Evolutionary conservation across 2,888 invertebrate genomes (phyloP), one percentile per base, ranked within the genome.

Genomic region (Drosophila antonietae): DNA sequence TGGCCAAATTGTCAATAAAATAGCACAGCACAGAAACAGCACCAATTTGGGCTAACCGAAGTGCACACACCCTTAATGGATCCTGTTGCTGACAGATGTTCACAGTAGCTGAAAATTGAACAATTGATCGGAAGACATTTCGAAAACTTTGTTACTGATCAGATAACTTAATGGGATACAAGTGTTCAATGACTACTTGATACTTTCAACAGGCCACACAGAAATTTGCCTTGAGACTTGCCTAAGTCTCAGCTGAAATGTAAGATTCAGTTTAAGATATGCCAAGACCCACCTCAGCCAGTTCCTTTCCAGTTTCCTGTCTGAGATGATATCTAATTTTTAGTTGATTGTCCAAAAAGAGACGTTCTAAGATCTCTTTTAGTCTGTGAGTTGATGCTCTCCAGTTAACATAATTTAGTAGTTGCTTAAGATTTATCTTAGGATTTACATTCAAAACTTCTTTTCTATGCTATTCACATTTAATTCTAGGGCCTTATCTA

Each of bases 1-100:
- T 77, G 67, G 28, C 80, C 77, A 77, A 77, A 67, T 73, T 68
- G 52, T 35, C 61, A 51, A 75, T 52, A 60, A 62, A 69, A 59
- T 55, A 47, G 44, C 61, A 52, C 58, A 59, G 61, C 63, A 0
- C 47, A 63, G 33, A 33, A 43, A 49, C 37, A 58, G 51, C 23
- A 53, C 63, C 18, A 44, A 57, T 43, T 60, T 44, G 47, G 39
- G 14, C 55, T 47, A 59, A 10, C n/a, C 61, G 62, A 73, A 56
- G n/a, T 15, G 37, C 39, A 57, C 60, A 75, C 52, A 63, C 78
- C 59, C 78, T 75, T 35, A 68, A 41, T 15, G 12, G 33, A 28
- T 39, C 14, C 37, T 67, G 46, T 20, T 18, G 35, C 37, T 18
- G 53, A 35, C 61, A 70, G 60, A 31, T 49, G 39, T 28, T 10